A percentile compares a stretch with the other conserved stretches of the same genome.
Evolutionary conservation across 2,888 invertebrate species (phyloP).

Genomic region (Lymantria dispar): DNA sequence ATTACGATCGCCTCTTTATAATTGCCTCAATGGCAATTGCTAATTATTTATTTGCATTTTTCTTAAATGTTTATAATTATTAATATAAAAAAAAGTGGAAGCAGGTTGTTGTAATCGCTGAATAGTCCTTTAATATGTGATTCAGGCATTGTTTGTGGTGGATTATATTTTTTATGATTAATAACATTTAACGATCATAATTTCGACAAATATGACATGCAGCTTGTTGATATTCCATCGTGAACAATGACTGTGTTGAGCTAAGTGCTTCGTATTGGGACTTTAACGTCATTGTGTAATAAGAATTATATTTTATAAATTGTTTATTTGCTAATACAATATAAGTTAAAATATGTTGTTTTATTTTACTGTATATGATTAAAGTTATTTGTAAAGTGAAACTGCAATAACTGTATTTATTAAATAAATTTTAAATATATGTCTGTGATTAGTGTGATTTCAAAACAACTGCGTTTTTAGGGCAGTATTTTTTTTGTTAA

Average conservation of each 20-base stretch:
- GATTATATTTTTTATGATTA: constrained; percentile 4
- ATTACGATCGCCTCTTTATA: constrained; percentile 70
- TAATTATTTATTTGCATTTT: constrained; percentile 81
- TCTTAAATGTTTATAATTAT: constrained; percentile 77
- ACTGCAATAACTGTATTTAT: too few species aligned
- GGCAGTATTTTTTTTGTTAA: too few species aligned
- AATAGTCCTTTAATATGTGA: constrained; percentile 44
- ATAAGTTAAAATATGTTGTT: constrained; percentile 78
- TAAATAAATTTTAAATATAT: too few species aligned
- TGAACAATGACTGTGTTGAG: constrained; percentile 44
- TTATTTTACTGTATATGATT: constrained; percentile 26
- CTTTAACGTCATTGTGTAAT: constrained; percentile 70
- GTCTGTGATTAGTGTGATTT: too few species aligned
- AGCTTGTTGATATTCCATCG: constrained; percentile 33
- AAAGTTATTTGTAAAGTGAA: too few species aligned
- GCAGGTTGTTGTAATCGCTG: constrained; percentile 70
- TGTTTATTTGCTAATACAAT: constrained; percentile 85
- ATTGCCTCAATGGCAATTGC: constrained; percentile 69
- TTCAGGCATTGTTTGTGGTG: constrained; percentile 38
- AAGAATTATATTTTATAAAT: constrained; percentile 80
- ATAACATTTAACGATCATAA: too few species aligned
- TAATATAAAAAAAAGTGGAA: constrained; percentile 59
- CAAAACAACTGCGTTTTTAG: too few species aligned
- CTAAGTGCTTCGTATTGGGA: constrained; percentile 60
- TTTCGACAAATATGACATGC: constrained; percentile 5